Evolutionary conservation across 30 jellyfish, hydroid and myxozoan genomes (phyloP).

Genomic region (Aurelia sp.): DNA sequence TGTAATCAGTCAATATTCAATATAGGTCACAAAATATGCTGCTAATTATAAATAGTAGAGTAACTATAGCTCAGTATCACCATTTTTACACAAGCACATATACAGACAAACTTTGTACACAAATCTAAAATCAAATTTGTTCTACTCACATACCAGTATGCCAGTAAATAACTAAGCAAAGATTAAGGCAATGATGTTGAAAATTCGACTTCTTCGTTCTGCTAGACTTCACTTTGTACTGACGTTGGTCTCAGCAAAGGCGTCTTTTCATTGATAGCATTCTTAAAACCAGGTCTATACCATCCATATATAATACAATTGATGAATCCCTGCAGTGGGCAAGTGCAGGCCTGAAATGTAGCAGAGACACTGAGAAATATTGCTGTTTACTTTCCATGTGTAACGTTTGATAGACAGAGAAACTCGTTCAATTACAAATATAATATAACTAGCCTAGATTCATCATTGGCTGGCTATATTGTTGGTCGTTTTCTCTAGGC

Average conservation of each 20-base stretch:
- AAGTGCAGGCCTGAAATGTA: conserved; percentile 64
- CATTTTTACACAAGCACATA: too few species aligned
- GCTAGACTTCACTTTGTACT: conserved; percentile 18
- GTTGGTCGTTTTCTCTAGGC: too few species aligned
- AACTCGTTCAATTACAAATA: too few species aligned
- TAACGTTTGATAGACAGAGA: too few species aligned
- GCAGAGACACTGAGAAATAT: neutral
- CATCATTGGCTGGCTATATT: too few species aligned
- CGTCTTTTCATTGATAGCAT: conserved; percentile 53
- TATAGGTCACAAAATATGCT: too few species aligned
- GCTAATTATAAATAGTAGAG: too few species aligned
- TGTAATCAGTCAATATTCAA: too few species aligned
- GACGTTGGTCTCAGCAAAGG: conserved; percentile 55
- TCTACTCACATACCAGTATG: neutral
- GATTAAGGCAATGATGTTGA: neutral
- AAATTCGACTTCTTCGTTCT: neutral
- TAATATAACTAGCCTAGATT: too few species aligned
- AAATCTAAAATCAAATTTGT: neutral
- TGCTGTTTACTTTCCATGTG: too few species aligned
- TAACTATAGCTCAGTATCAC: too few species aligned
- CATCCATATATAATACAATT: conserved; percentile 77
- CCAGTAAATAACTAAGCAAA: neutral
- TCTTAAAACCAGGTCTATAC: conserved; percentile 70
- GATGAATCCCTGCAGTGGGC: conserved; percentile 81
- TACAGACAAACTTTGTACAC: too few species aligned